Base-by-base conservation (phyloP, 2,113 vertebrate species). In the Penelope pileata region DNA sequence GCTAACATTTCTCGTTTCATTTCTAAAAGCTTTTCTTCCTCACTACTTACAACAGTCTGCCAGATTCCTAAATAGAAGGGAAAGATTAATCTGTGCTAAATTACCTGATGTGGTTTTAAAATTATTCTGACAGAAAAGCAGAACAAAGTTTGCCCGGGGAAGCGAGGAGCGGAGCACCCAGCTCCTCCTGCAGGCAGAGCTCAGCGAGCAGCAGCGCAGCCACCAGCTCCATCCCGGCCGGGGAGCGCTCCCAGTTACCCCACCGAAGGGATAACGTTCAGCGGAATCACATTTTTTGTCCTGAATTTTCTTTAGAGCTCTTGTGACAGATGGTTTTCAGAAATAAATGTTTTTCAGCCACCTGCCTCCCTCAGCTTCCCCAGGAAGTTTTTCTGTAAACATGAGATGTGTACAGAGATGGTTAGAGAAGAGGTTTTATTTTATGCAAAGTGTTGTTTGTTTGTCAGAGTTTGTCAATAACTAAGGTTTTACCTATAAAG, bases 111-210 rank as follows among this genome's bases (percentile, higher is more conserved):
- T 18, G 66, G 85, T 75, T 97, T 97, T 95, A 70, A 98, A 88
- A 96, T 94, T 95, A 95, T 94, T 94, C 93, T 82, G 93, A 96
- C 80, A 91, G 94, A 96, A 96, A 96, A 95, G 96, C 17, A 88
- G 94, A 97, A 94, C 84, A 94, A 97, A 97, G 91, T 96, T 96
- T 97, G 96, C 94, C 95, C 91, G 92, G 94, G 92, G 94, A 97
- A 95, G 84, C 63, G 95, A 91, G 96, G 90, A 94, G 84, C 86
- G 91, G n/a, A 43, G 48, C 48, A 78, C 43, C 62, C 69, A 63
- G 36, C 10, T 36, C 5, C 54, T 74, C 40, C 50, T 88, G 24
- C 80, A 58, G 38, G 8, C 90, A 95, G 93, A 91, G 96, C 93
- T 83, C 94, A 91, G 73, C 73, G 92, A 93, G 66, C 92, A 96